Evolutionary conservation across 2,888 invertebrate genomes (phyloP), one percentile per base, ranked within the genome.

Genomic region (Plebejus argus): DNA sequence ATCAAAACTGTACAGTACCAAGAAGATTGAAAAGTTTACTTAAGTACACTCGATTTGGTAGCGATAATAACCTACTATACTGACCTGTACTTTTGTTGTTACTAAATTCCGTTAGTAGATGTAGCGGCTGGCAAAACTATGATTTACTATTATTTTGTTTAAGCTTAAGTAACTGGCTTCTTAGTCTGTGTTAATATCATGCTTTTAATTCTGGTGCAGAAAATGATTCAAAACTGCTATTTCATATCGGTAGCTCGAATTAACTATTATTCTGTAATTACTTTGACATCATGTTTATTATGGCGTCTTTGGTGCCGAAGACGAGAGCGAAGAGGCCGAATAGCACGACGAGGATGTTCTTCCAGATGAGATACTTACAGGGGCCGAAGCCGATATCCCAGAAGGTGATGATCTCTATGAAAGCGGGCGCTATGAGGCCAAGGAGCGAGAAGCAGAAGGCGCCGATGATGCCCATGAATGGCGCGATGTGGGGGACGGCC

Each of bases 371-470:
- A 95, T 96, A 97, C 82, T 96, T 95, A 81, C 89, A 95, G 71
- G 93, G 91, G 7, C 97, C 97, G 80, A 97, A 97, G 66, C 97
- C 97, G 81, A 96, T 95, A 78, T 98, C 96, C 98, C 98, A 98
- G 88, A 95, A 97, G 0, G 97, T 97, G 80, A 98, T 95, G 5
- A 97, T 95, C 92, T 99, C 98, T 80, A 99, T 97, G 79, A 97
- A 94, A 3, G 95, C 97, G 1, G 99, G 99, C 76, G 97, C 96
- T 78, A 99, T 96, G 56, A 99, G 96, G 20, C 99, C 99, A 33
- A 99, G 95, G 82, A 98, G 96, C 10, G 98, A 98, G 88, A 98
- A 98, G 86, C 98, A 98, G 86, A 99, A 97, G 70, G 99, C 98
- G 81, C 99, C 99, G 81, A 99, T 98, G 75, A 99, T 95, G 8